Base-by-base conservation (phyloP, 2,797 vertebrate genomes). In the Mus minutoides region DNA sequence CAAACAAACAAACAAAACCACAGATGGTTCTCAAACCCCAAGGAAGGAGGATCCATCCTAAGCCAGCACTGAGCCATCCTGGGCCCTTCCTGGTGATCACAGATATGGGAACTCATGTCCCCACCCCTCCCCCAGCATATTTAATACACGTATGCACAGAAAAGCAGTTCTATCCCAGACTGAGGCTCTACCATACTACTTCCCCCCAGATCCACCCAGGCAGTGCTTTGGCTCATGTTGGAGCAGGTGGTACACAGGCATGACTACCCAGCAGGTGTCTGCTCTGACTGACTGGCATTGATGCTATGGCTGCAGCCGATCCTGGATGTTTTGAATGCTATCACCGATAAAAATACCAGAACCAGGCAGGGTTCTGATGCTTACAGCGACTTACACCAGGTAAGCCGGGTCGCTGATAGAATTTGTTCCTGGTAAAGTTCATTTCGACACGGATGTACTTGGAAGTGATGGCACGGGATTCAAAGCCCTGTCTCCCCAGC, bases 21-120 rank as follows among this genome's bases (percentile, higher is more conserved):
- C 5, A 49, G 43, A 34, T 40, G 60, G 58, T 77, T 49, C 17
- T 88, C 29, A 89, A 95, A 49, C 52, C 12, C 11, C 12, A 76
- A 92, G 60, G 78, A 90, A 91, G 46, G 90, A 80, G n/a, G 77
- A 52, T 58, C 46, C 82, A 67, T n/a, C 14, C 13, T 3, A 40
- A 37, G 60, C 7, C 67, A 19, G 11, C 31, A 11, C 3, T 7
- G 40, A 56, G 75, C 10, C 54, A 37, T 31, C 22, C 67, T 31
- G 31, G 60, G 71, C 37, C 1, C 60, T 60, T 80, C 26, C 67
- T 11, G 13, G 26, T 62, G 6, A 76, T 24, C 37, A n/a, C 16
- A 0, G 12, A 17, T 21, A 8, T 2, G 10, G 12, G 34, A 29
- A 21, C n/a, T 17, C 2, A 4, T 4, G 10, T 11, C 22, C 31